These are phyloP conservation scores for Anguilla marmorata DNA, from an alignment of 2,797 vertebrate genomes.

Conservation along the genomic window DNA sequence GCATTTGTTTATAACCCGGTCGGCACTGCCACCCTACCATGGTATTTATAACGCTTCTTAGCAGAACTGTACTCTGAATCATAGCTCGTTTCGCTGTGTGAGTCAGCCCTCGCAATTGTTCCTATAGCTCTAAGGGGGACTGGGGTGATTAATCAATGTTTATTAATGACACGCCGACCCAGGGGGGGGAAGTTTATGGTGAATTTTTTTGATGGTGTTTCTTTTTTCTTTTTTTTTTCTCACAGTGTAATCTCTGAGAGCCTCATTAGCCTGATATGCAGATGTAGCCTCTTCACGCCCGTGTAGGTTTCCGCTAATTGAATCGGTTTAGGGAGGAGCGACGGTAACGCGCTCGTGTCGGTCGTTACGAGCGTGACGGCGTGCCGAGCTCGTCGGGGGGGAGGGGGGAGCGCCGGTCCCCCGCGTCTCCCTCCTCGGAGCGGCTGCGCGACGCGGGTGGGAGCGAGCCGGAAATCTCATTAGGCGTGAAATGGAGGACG, in stretches of 20 bases:
- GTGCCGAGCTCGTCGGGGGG: neutral
- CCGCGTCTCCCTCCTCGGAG: neutral
- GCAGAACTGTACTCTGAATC: conserved; percentile 12
- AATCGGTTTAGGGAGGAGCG: neutral
- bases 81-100: neutral
- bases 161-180: conserved; percentile 27
- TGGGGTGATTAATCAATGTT: conserved; percentile 30
- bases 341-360: neutral
- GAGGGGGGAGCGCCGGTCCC: neutral
- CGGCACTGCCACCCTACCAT: neutral
- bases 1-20: neutral
- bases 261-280: conserved; percentile 6
- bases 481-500: neutral
- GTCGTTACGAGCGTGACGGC: neutral
- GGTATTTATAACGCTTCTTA: neutral
- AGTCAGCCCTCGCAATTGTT: conserved; percentile 18
- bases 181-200: conserved; percentile 11
- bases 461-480: neutral
- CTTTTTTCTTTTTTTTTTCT: too few relatives aligned
- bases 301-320: conserved; percentile 13
- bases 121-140: neutral
- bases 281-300: neutral
- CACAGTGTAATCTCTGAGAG: neutral
- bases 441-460: neutral
- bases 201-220: conserved; percentile 23